These are phyloP conservation scores for Nephrotoma appendiculata DNA, from an alignment of 2,888 invertebrate species.

Conservation along the genomic window DNA sequence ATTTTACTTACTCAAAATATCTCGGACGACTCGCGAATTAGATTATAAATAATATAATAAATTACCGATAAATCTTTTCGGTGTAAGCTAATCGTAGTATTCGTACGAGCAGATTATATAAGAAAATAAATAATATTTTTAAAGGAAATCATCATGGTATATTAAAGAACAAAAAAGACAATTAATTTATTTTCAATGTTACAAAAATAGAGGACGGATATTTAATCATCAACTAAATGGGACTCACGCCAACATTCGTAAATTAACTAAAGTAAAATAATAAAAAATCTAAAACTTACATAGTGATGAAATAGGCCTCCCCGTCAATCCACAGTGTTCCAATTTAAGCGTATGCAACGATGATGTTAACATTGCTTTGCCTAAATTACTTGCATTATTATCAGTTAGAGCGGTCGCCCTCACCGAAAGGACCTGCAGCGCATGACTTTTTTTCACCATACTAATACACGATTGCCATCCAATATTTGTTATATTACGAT, in stretches of 20 bases:
- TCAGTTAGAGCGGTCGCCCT: constrained; percentile 30
- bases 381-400: constrained; percentile 45
- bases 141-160: background rate
- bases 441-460: constrained; percentile 30
- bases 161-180: background rate
- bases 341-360: constrained; percentile 60
- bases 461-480: constrained; percentile 67
- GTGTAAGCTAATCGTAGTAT: background rate
- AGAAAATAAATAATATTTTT: background rate
- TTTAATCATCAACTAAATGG: background rate
- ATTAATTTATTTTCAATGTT: background rate
- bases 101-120: background rate
- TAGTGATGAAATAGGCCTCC: constrained; percentile 56
- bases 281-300: constrained; percentile 36
- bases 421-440: constrained; percentile 26
- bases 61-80: background rate
- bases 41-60: background rate
- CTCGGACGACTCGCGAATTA: background rate
- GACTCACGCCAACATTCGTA: background rate
- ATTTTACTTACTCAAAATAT: background rate
- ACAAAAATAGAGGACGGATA: background rate
- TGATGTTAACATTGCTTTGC: constrained; percentile 55
- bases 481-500: constrained; percentile 55
- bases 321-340: constrained; percentile 59
- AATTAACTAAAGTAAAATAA: background rate